Percentiles rank a stretch among this genome's conserved stretches.
Conservation (phyloP, 2,113 vertebrate species). For the Nicator chloris region DNA sequence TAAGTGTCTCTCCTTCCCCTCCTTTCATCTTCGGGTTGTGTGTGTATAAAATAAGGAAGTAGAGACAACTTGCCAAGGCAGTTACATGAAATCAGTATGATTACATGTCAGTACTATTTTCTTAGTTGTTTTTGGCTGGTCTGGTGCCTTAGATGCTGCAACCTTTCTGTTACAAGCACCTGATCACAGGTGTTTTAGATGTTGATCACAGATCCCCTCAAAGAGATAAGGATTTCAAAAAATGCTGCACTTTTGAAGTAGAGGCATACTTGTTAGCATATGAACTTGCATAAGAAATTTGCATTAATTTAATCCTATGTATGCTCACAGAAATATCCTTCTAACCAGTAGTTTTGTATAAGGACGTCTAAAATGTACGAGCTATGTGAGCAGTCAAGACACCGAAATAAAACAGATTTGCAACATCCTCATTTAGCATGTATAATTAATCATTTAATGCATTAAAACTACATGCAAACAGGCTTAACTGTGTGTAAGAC, state of each 20-base stretch:
- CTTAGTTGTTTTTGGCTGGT: background rate
- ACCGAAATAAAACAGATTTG: background rate
- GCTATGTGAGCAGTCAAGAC: background rate
- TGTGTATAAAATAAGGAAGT: background rate
- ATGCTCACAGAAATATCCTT: background rate
- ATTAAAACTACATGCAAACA: background rate
- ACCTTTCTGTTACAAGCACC: conserved; percentile 15
- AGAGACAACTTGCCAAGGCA: background rate
- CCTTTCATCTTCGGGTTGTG: background rate
- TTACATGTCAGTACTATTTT: background rate
- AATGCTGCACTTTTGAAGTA: conserved; percentile 23
- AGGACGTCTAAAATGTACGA: background rate
- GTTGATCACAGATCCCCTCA: conserved; percentile 11
- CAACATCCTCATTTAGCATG: background rate
- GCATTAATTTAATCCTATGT: background rate
- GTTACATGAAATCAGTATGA: background rate
- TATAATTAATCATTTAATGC: background rate
- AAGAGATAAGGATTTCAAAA: conserved; percentile 46
- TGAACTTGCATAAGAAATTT: background rate
- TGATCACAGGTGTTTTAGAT: conserved; percentile 24
- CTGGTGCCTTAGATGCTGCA: background rate
- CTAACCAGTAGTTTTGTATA: background rate
- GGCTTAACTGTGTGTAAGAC: background rate
- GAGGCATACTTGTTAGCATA: background rate
- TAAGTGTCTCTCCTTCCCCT: background rate